Conservation (phyloP, 2,797 vertebrate species). For the Fringilla coelebs region DNA sequence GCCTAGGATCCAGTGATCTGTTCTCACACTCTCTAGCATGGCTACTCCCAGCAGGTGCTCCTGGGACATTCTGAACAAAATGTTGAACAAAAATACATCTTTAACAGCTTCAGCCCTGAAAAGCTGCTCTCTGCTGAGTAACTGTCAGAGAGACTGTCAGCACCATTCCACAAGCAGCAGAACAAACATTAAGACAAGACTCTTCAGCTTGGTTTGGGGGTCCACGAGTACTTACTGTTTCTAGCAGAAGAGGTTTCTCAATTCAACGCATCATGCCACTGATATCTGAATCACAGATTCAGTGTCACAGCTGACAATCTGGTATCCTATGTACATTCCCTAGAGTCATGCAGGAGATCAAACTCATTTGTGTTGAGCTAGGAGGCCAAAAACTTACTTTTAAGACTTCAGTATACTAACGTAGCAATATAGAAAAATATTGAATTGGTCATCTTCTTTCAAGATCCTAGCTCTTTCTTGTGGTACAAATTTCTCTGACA, state of each 20-base stretch:
- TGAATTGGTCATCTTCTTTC: background rate
- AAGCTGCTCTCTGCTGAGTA: constrained; percentile 50
- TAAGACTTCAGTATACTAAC: background rate
- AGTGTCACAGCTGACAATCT: background rate
- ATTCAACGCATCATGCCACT: background rate
- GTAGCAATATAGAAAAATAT: background rate
- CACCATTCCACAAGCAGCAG: constrained; percentile 42
- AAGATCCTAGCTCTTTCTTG: background rate
- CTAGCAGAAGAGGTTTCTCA: constrained; percentile 22
- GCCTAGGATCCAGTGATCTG: background rate
- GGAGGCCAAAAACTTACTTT: background rate
- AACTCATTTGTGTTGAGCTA: background rate
- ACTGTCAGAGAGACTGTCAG: constrained; percentile 45
- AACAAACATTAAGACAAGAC: constrained; percentile 20
- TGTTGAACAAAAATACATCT: constrained; percentile 27
- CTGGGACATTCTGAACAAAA: constrained; percentile 49
- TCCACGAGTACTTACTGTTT: background rate
- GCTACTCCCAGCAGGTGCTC: constrained; percentile 30
- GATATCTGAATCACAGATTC: background rate
- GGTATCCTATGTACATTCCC: background rate
- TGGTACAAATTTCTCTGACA: background rate
- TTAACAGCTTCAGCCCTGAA: constrained; percentile 33
- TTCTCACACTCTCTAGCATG: background rate
- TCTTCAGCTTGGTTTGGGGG: constrained; percentile 12
- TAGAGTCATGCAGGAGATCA: background rate